Conservation (phyloP, 23 tunicate species). For the Ciona savignyi region DNA sequence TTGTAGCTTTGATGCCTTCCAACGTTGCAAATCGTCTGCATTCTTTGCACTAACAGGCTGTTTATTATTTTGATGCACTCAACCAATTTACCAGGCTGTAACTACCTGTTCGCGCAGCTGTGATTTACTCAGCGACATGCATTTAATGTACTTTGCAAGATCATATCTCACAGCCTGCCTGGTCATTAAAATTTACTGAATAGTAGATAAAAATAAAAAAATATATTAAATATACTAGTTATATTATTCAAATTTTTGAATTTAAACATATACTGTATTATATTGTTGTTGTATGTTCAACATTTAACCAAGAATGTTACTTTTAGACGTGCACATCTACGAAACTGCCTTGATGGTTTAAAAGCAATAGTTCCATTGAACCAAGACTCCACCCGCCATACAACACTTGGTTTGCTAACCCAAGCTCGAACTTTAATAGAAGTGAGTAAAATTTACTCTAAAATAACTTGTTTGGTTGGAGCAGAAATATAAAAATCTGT, state of each 20-base stretch:
- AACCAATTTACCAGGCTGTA: neutral
- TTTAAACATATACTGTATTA: too few species aligned
- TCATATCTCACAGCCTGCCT: too few species aligned
- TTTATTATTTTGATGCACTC: neutral
- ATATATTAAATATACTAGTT: too few species aligned
- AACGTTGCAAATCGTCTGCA: neutral
- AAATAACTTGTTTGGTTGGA: too few species aligned
- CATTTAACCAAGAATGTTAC: too few species aligned
- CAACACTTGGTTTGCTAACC: conserved; percentile 81
- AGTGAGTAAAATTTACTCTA: conserved; percentile 40
- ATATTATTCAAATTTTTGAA: too few species aligned
- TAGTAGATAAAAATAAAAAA: too few species aligned
- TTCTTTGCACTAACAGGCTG: neutral
- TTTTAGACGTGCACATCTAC: conserved; percentile 82
- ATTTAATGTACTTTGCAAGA: too few species aligned
- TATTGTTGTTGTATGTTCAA: too few species aligned
- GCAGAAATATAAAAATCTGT: neutral
- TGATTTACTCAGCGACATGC: too few species aligned
- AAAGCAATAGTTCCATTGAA: conserved; percentile 85
- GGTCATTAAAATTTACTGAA: too few species aligned
- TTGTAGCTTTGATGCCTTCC: neutral
- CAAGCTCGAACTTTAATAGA: conserved; percentile 60
- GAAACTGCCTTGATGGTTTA: conserved; percentile 82
- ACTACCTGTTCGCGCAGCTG: neutral
- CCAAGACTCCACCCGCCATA: conserved; percentile 75